These are phyloP conservation scores for Scaptomyza graminum DNA, from an alignment of 1,140 invertebrate genomes.

Conservation along the genomic window DNA sequence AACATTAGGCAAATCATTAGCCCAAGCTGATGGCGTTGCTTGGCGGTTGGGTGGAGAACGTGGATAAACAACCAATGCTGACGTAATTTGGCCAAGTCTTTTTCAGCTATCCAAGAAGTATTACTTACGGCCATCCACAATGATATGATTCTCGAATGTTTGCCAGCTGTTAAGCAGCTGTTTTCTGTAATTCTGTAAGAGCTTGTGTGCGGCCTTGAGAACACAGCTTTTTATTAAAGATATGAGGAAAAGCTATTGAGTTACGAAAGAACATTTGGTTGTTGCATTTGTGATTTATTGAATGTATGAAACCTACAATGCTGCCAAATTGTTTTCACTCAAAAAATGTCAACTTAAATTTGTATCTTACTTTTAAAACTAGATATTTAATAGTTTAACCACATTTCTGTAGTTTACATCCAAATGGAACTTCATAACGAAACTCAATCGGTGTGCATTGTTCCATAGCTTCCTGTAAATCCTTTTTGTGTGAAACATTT, in stretches of 20 bases:
- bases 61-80: constrained; percentile 27
- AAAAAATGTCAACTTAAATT: no score
- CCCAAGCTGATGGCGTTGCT: constrained; percentile 17
- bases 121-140: constrained; percentile 27
- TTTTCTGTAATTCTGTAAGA: constrained; percentile 10
- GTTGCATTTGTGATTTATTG: no score
- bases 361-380: no score
- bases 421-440: not conserved
- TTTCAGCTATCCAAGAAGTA: constrained; percentile 36
- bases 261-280: no score
- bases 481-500: constrained; percentile 19
- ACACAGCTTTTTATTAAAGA: constrained; percentile 10
- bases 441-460: not conserved
- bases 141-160: constrained; percentile 26
- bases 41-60: constrained; percentile 1
- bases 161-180: constrained; percentile 23
- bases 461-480: constrained; percentile 5
- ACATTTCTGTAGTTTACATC: no score
- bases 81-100: constrained; percentile 71
- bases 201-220: constrained; percentile 48
- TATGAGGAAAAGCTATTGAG: no score
- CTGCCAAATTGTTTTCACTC: no score
- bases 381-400: no score
- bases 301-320: not conserved
- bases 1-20: constrained; percentile 81